Evolutionary conservation across 2,797 vertebrate genomes (phyloP), one percentile per base, ranked within the genome.

Genomic region (Ctenosaura bakeri): DNA sequence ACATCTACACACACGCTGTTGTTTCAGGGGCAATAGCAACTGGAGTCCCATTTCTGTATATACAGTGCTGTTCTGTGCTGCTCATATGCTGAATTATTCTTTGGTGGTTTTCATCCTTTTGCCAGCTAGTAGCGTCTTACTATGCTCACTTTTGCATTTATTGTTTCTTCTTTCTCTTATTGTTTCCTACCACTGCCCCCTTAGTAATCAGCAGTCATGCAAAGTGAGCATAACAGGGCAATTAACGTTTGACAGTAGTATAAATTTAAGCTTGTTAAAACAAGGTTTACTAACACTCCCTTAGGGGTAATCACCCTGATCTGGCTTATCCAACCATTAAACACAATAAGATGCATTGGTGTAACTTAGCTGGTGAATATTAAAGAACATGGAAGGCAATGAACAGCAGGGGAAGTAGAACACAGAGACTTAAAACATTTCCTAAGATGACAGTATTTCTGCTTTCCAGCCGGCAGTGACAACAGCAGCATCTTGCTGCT

Each of bases 201-300:
- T 90, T 80, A 86, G 69, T 85, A 93, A 78, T 93, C 71, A 90
- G 71, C 87, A 95, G 89, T 91, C 78, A 52, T 92, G 82, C 84
- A 95, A 93, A 85, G 95, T 88, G 66, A 95, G 16, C 81, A 69
- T 90, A 96, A 93, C 18, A 85, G 79, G 91, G 83, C 52, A 95
- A 95, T 94, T 95, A 96, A 86, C 77, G 95, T 94, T 89, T 95
- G 92, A 93, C 91, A 95, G 87, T 85, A 84, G 71, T 69, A 90
- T 95, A 94, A 87, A 96, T 93, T 94, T 79, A 91, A 88, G 74
- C 86, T 95, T 91, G 35, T 94, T 97, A 94, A 96, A 96, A 87
- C n/a, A 94, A 94, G 35, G 10, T 89, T 93, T 95, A 91, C 94
- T 95, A 94, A 94, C 92, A 93, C 91, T 91, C 59, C 83, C 42